A percentile compares a stretch with the other conserved stretches of the same genome.
These are phyloP conservation scores for Drosophila picticornis DNA, from an alignment of 2,888 invertebrate species.

Conservation along the genomic window DNA sequence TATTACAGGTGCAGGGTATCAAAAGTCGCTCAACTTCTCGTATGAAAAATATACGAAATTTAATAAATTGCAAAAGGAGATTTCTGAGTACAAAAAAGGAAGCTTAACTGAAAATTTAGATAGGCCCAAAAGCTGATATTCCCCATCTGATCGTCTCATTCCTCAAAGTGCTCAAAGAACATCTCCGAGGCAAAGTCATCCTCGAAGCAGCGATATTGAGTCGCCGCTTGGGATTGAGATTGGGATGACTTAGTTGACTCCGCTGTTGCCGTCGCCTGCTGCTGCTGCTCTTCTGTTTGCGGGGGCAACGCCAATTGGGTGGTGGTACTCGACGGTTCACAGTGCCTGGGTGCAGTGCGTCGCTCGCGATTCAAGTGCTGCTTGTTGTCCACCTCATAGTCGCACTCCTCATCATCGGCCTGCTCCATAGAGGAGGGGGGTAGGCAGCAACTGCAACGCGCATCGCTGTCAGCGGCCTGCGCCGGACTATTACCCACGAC, in stretches of 20 bases:
- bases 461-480: conserved; percentile 7
- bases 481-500: conserved; percentile 34
- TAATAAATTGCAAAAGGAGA: not conserved
- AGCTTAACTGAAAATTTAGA: conserved; percentile 14
- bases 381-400: conserved; percentile 35
- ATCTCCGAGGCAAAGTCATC: conserved; percentile 60
- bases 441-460: conserved; percentile 8
- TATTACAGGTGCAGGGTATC: not conserved
- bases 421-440: conserved; percentile 9
- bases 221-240: not conserved
- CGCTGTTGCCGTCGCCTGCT: not conserved
- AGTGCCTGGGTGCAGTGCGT: conserved; percentile 59
- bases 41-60: not conserved
- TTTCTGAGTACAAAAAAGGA: not conserved
- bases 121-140: conserved; percentile 1
- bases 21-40: not conserved
- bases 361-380: conserved; percentile 34
- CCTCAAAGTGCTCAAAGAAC: conserved; percentile 47
- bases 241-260: not conserved
- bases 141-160: conserved; percentile 3
- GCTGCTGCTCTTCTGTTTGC: not conserved
- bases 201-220: conserved; percentile 43
- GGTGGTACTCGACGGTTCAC: conserved; percentile 30
- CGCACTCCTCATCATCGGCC: conserved; percentile 32
- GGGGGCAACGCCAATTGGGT: not conserved